Evolutionary conservation across 2,888 invertebrate genomes (phyloP).

Genomic region (Petrolisthes manimaculis): DNA sequence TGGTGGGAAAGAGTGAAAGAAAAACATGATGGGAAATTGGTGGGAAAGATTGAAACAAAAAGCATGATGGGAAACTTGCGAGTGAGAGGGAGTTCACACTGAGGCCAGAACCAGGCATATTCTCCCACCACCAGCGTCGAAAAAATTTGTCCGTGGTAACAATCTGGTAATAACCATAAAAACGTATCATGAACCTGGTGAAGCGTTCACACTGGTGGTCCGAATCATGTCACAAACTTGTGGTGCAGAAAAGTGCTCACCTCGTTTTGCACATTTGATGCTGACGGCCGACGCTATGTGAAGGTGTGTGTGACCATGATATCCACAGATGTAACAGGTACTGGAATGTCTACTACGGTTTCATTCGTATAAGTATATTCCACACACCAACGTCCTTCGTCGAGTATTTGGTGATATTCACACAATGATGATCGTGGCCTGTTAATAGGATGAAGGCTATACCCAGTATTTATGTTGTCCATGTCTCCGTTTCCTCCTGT

Average conservation of each 20-base stretch:
- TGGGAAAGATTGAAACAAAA: too few species aligned
- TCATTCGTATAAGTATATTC: not conserved
- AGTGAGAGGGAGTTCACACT: too few species aligned
- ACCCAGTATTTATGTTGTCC: too few species aligned
- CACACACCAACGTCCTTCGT: not conserved
- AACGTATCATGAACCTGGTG: conserved; percentile 7
- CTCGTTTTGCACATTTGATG: not conserved
- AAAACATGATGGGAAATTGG: too few species aligned
- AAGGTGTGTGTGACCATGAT: not conserved
- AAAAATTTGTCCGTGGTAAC: not conserved
- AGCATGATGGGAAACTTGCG: too few species aligned
- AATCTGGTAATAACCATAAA: too few species aligned
- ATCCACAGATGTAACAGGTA: not conserved
- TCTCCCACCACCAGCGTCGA: not conserved
- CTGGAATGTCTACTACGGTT: not conserved
- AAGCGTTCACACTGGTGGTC: conserved; percentile 13
- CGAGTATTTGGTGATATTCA: not conserved
- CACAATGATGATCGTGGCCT: too few species aligned
- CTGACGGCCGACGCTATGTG: conserved; percentile 5
- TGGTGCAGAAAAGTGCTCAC: not conserved
- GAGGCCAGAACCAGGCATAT: not conserved
- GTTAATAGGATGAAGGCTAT: too few species aligned
- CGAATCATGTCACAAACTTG: not conserved
- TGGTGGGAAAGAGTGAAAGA: too few species aligned
- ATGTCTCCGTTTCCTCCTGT: too few species aligned